Percentiles rank a stretch among this genome's conserved stretches.
These are phyloP conservation scores for Brenthis daphne DNA, from an alignment of 2,888 invertebrate genomes.

Conservation along the genomic window DNA sequence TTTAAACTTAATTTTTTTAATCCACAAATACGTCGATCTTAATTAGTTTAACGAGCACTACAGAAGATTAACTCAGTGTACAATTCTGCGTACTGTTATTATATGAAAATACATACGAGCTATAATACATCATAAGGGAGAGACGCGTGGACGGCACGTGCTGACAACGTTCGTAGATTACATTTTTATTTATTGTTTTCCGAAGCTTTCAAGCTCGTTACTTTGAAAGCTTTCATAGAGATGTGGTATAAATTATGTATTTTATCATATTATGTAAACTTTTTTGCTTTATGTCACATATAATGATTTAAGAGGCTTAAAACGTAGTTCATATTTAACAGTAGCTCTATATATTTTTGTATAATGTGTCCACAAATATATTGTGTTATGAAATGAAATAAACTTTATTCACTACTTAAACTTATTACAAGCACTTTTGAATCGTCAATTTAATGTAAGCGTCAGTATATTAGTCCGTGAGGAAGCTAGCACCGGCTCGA, in stretches of 20 bases:
- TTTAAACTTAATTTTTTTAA: neutral
- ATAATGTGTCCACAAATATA: too few species aligned
- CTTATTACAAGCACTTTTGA: too few species aligned
- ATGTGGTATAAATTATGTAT: slow-evolving; percentile 3
- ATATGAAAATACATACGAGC: slow-evolving; percentile 35
- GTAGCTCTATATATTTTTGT: too few species aligned
- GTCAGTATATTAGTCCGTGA: too few species aligned
- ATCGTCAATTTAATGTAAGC: too few species aligned
- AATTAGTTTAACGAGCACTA: slow-evolving; percentile 57
- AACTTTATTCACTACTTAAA: too few species aligned
- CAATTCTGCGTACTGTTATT: slow-evolving; percentile 71
- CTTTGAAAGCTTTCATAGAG: slow-evolving; percentile 10
- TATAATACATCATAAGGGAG: slow-evolving; percentile 47
- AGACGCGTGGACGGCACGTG: slow-evolving; percentile 47
- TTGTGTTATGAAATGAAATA: too few species aligned
- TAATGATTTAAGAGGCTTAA: neutral
- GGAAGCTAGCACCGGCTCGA: too few species aligned
- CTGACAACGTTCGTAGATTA: slow-evolving; percentile 24
- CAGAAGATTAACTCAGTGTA: slow-evolving; percentile 56
- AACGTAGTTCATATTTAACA: too few species aligned
- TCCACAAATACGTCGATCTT: slow-evolving; percentile 47
- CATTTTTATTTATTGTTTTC: slow-evolving; percentile 27
- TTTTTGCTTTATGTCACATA: neutral
- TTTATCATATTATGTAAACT: neutral
- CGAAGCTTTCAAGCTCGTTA: slow-evolving; percentile 12